Evolutionary conservation across 1,140 invertebrate species (phyloP), one percentile per base, ranked within the genome.

Genomic region (Samia ricini): DNA sequence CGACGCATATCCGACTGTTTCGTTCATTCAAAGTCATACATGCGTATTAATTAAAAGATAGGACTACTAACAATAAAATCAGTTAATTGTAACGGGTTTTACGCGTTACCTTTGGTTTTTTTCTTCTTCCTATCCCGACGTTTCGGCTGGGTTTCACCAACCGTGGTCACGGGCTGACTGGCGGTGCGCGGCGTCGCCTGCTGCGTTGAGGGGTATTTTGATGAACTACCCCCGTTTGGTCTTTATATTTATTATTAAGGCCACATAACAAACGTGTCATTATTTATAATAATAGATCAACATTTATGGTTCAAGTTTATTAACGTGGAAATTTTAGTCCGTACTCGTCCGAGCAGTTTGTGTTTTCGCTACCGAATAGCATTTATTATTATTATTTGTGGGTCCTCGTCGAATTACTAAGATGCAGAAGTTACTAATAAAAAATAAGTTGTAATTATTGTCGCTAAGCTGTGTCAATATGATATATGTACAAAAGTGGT

Each of bases 291-390:
- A 59, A 69, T 72, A 74, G 69, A 65, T 77, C 72, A 74, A 69
- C 68, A 68, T 63, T 73, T 72, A 71, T 63, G 66, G 61, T 33
- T 56, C 42, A 60, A 49, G 66, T 63, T 72, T 74, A 61, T 61
- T 50, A 69, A 71, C 62, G 36, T 60, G 54, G 63, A 58, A 72
- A 73, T 76, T 71, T 69, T 56, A 60, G 48, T 67, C 60, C 59
- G 61, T 57, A 67, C 72, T 73, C 74, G 77, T 79, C 63, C 64
- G 60, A 63, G 71, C 74, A 77, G 73, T 79, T 79, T 77, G 59
- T 67, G 60, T 63, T 68, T 23, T 65, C 60, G 68, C 64, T 67
- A 60, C 67, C 68, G 63, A 72, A 74, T 79, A n/a, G n/a, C n/a
- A n/a, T n/a, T n/a, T n/a, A 72, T 76, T 70, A 72, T 74, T 74